Evolutionary conservation across 2,888 invertebrate genomes (phyloP).

Genomic region (Aleiodes leptofemur): DNA sequence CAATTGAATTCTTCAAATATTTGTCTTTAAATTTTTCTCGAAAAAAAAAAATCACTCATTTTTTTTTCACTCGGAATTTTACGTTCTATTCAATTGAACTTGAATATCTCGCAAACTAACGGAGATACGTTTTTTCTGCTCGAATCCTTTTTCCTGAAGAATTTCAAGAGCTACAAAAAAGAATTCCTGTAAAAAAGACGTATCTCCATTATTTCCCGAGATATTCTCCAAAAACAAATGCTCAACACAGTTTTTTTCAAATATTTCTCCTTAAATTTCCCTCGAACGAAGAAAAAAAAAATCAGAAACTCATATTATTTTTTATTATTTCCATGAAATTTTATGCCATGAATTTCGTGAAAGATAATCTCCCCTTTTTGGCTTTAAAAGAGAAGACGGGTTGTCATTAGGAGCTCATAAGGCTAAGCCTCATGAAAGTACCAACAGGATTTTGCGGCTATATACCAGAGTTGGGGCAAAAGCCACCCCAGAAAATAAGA

Average conservation of each 20-base stretch:
- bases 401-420: slow-evolving; percentile 47
- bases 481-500: slow-evolving; percentile 67
- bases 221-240: neutral
- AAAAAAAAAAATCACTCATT: too few relatives aligned
- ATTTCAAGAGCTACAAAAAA: neutral
- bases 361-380: slow-evolving; percentile 21
- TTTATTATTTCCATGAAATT: slow-evolving; percentile 8
- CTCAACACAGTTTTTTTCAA: neutral
- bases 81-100: neutral
- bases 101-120: neutral
- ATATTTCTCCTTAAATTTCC: neutral
- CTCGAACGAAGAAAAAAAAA: too few relatives aligned
- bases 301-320: neutral
- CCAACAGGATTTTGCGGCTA: slow-evolving; percentile 61
- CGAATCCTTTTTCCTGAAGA: neutral
- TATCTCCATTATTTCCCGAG: neutral
- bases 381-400: slow-evolving; percentile 19
- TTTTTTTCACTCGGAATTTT: neutral
- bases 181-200: neutral
- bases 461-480: slow-evolving; percentile 63
- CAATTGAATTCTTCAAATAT: too few relatives aligned
- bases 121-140: neutral
- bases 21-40: too few relatives aligned
- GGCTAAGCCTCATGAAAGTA: slow-evolving; percentile 43
- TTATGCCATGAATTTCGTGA: slow-evolving; percentile 16